These are phyloP conservation scores for Brachionus plicatilis DNA, from an alignment of 1,140 invertebrate genomes.

Conservation along the genomic window DNA sequence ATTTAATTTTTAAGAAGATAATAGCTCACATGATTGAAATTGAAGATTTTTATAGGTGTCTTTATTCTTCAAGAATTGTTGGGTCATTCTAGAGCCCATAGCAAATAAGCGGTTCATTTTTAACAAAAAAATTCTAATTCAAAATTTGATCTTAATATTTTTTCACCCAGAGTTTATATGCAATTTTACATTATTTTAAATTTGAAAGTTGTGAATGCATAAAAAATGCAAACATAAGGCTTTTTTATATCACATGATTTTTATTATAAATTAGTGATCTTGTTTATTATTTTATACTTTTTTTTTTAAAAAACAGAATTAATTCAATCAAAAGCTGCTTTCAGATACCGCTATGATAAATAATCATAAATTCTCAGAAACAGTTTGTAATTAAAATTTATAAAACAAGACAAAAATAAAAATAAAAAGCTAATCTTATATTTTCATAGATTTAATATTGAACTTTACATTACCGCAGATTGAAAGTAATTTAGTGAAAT, in stretches of 20 bases:
- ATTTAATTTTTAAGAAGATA: not conserved
- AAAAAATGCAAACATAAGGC: not conserved
- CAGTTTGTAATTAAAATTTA: too few species aligned
- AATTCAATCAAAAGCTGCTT: not conserved
- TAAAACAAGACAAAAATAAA: too few species aligned
- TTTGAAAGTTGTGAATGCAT: not conserved
- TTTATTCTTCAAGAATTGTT: not conserved
- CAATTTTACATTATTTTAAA: not conserved
- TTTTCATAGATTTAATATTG: too few species aligned
- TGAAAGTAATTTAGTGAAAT: too few species aligned
- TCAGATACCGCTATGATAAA: too few species aligned
- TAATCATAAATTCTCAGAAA: too few species aligned
- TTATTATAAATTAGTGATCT: not conserved
- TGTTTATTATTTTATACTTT: not conserved
- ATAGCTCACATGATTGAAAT: constrained; percentile 22
- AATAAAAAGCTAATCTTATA: too few species aligned
- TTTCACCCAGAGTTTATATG: not conserved
- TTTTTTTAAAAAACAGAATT: not conserved
- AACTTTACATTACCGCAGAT: too few species aligned
- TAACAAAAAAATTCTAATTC: not conserved
- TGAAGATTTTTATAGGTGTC: not conserved
- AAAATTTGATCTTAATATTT: not conserved
- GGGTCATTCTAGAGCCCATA: not conserved
- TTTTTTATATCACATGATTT: not conserved
- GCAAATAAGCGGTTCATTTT: constrained; percentile 18